These are phyloP conservation scores for Zeuzera pyrina DNA, from an alignment of 2,888 invertebrate genomes.

Conservation along the genomic window DNA sequence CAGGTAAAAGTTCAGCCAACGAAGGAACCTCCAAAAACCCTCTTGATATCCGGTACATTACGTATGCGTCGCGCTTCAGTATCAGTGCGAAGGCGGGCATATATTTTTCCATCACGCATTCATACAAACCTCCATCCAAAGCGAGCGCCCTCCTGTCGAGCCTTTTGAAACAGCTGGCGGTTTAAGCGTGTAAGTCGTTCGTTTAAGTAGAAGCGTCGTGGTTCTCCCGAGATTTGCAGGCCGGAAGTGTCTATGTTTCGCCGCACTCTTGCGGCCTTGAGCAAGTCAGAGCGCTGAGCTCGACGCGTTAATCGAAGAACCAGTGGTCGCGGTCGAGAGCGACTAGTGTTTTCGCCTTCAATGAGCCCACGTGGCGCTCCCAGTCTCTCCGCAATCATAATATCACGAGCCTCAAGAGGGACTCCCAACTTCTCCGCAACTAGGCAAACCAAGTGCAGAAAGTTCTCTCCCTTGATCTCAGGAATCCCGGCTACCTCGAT, in stretches of 20 bases:
- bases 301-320: slow-evolving; percentile 12
- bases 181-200: slow-evolving; percentile 15
- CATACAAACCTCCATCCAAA: too few relatives aligned
- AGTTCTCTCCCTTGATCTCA: slow-evolving; percentile 6
- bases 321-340: slow-evolving; percentile 9
- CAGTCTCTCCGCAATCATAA: slow-evolving; percentile 5
- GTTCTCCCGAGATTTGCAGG: slow-evolving; percentile 5
- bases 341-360: too few relatives aligned
- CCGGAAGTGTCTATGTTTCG: slow-evolving; percentile 12
- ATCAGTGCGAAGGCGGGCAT: slow-evolving; percentile 4
- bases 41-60: slow-evolving; percentile 4
- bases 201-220: slow-evolving; percentile 12
- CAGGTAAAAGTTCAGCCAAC: too few relatives aligned
- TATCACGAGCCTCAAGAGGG: slow-evolving; percentile 2
- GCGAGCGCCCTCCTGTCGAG: too few relatives aligned
- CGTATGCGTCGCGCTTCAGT: slow-evolving; percentile 3
- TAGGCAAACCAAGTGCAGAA: slow-evolving; percentile 1
- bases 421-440: slow-evolving; percentile 5
- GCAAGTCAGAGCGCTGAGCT: slow-evolving; percentile 11
- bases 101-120: slow-evolving; percentile 12
- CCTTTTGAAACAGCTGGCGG: too few relatives aligned
- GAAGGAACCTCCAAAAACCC: too few relatives aligned
- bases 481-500: slow-evolving; percentile 8
- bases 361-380: slow-evolving; percentile 1
- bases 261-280: slow-evolving; percentile 12